Percentiles rank a stretch among this genome's conserved stretches.
Conservation (phyloP, 2,797 vertebrate genomes). For the Rousettus madagascariensis region DNA sequence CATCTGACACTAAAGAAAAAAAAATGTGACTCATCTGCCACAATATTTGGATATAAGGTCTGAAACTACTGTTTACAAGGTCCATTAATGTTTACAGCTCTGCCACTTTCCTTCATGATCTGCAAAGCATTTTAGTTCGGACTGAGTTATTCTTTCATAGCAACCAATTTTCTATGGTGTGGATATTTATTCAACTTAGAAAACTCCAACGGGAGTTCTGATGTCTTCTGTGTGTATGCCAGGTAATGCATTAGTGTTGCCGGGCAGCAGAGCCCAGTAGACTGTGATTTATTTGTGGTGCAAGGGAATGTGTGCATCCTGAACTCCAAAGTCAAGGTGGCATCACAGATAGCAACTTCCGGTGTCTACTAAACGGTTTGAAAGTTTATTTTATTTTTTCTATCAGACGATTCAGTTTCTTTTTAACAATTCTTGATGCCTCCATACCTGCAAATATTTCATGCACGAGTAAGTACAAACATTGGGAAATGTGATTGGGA, state of each 20-base stretch:
- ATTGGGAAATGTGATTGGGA: background rate
- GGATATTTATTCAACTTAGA: background rate
- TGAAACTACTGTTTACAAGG: conserved; percentile 59
- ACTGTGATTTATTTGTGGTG: background rate
- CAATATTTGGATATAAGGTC: conserved; percentile 24
- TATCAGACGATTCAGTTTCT: background rate
- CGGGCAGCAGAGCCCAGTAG: background rate
- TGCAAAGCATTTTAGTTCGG: conserved; percentile 56
- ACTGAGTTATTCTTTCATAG: conserved; percentile 49
- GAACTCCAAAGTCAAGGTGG: background rate
- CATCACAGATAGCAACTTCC: background rate
- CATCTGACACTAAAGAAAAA: conserved; percentile 32
- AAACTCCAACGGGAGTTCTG: background rate
- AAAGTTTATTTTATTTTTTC: background rate
- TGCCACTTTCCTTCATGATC: conserved; percentile 53
- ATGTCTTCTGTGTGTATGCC: background rate
- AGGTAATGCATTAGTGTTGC: background rate
- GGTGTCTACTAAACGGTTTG: background rate
- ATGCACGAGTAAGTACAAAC: background rate
- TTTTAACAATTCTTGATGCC: background rate
- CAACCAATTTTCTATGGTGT: conserved; percentile 35
- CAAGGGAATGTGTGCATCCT: background rate
- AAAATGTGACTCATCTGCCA: background rate
- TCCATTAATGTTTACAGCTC: conserved; percentile 60
- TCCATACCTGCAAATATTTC: background rate